Percentiles rank a stretch among this genome's conserved stretches.
These are phyloP conservation scores for Sebastes paucispinis DNA, from an alignment of 2,797 vertebrate species.

Conservation along the genomic window DNA sequence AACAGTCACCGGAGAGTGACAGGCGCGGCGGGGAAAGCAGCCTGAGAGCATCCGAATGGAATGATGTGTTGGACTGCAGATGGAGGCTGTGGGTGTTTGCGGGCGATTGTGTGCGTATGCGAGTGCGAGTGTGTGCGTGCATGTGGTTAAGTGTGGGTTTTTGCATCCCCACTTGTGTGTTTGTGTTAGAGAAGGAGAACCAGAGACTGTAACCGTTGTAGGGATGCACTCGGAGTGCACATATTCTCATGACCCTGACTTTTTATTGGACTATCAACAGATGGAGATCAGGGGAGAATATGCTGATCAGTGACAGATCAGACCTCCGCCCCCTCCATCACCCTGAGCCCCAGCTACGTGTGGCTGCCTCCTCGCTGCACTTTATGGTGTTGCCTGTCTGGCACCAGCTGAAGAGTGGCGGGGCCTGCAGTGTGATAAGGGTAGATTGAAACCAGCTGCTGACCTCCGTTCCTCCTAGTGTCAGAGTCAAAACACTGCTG, in stretches of 20 bases:
- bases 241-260: constrained; percentile 41
- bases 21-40: constrained; percentile 32
- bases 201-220: constrained; percentile 7
- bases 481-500: constrained; percentile 22
- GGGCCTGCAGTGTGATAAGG: constrained; percentile 54
- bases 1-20: constrained; percentile 63
- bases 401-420: constrained; percentile 39
- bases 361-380: constrained; percentile 51
- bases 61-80: constrained; percentile 58
- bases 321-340: constrained; percentile 34
- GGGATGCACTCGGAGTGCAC: constrained; percentile 25
- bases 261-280: constrained; percentile 63
- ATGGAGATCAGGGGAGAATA: constrained; percentile 42
- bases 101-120: constrained; percentile 15
- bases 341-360: constrained; percentile 29
- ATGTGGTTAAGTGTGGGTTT: constrained; percentile 28
- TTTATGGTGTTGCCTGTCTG: constrained; percentile 69
- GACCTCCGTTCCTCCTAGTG: constrained; percentile 22
- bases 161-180: constrained; percentile 19
- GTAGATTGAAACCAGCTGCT: constrained; percentile 71
- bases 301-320: constrained; percentile 51
- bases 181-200: constrained; percentile 35
- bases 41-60: constrained; percentile 61
- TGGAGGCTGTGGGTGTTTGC: constrained; percentile 53
- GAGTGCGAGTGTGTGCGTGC: background rate